Percentiles rank a stretch among this genome's conserved stretches.
phyloP scores from a whole-genome alignment of 2,113 vertebrate species.

The Camelus bactrianus region DNA sequence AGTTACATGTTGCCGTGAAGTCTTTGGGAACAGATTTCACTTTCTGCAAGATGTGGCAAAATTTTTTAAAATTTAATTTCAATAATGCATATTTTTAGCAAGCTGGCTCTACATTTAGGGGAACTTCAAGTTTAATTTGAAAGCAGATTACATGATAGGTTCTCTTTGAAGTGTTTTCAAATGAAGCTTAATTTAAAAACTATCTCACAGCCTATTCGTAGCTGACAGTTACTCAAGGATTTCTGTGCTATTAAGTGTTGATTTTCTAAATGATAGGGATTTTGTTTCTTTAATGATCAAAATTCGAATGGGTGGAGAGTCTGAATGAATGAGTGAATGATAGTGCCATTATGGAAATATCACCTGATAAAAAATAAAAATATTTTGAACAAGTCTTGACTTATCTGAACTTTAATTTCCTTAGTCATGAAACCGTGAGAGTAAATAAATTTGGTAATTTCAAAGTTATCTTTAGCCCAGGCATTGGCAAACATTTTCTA shows the following conservation, averaged over 20 bases:
- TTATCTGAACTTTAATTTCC: constrained; percentile 47
- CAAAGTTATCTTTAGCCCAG: background rate
- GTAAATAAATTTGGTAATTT: background rate
- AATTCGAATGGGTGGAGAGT: background rate
- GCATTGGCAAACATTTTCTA: background rate
- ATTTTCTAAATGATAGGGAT: background rate
- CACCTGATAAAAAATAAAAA: constrained; percentile 12
- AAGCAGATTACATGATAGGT: constrained; percentile 54
- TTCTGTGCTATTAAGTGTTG: background rate
- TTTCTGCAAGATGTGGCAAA: constrained; percentile 29
- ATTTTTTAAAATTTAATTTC: constrained; percentile 58
- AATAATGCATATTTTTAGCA: constrained; percentile 68
- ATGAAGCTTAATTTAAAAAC: constrained; percentile 47
- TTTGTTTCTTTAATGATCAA: constrained; percentile 48
- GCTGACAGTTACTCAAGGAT: background rate
- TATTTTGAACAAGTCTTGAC: constrained; percentile 5
- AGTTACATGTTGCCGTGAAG: background rate
- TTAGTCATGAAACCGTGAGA: constrained; percentile 14
- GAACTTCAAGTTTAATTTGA: constrained; percentile 69
- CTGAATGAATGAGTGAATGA: constrained; percentile 5
- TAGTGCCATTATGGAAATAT: background rate
- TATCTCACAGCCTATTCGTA: constrained; percentile 25
- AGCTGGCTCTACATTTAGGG: background rate
- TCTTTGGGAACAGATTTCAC: constrained; percentile 44
- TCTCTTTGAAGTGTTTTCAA: constrained; percentile 56